Base-by-base conservation (phyloP, 2,888 invertebrate genomes). In the Hermodice carunculata region DNA sequence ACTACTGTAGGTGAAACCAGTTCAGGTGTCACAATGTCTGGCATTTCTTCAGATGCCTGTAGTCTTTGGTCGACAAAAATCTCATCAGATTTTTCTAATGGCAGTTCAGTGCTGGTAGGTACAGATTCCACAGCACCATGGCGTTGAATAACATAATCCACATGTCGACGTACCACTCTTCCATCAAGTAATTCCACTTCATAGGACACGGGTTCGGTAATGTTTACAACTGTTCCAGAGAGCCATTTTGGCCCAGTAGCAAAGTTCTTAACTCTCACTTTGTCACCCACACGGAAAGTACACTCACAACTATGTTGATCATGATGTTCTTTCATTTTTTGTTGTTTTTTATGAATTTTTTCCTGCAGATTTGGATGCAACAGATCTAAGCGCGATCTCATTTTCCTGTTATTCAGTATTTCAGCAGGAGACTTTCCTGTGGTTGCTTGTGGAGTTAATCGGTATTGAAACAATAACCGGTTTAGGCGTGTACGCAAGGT, bases 351-450 rank as follows among this genome's bases (percentile, higher is more conserved):
- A 22, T 56, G 11, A 26, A 56, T 28, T 29, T 43, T 19, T 17
- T 22, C 14, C 5, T 3, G 5, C 43, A 42, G 24, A 19, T 17
- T 26, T 42, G 56, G 56, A 42, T 43, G 40, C 24, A 56, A 3
- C 42, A 56, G 26, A 11, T 14, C 17, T 43, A 56, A 42, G 5
- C 42, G 19, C 19, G 42, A 22, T 11, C 56, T 17, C 6, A 40
- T 14, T n/a, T 28, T 26, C 5, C 56, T 17, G 40, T 56, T 56
- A 6, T 24, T 6, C 17, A 56, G 42, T 29, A 56, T 24, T 26
- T 40, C 56, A 4, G 56, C 56, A 11, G 56, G 56, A 17, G 40
- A n/a, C 22, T 14, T 22, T 11, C 40, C 42, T 14, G 56, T 56
- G 14, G 43, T 43, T 4, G 24, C 11, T n/a, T 56, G 40, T 42